Conservation (phyloP, 2,888 invertebrate species). For the Anaspis maculata region DNA sequence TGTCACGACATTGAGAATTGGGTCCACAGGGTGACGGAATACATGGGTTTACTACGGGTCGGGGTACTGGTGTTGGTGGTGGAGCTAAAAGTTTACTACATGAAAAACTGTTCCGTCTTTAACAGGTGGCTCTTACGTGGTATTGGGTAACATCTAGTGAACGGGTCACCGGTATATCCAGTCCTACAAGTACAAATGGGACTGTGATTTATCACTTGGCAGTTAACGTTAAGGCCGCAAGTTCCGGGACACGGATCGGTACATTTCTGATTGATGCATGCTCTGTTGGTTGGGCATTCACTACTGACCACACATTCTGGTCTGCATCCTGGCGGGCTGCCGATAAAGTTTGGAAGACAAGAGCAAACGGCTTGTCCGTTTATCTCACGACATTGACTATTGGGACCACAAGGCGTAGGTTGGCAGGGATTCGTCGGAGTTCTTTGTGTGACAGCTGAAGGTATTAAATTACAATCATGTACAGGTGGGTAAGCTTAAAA, state of each 20-base stretch:
- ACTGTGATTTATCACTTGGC: slow-evolving; percentile 73
- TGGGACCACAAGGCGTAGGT: slow-evolving; percentile 74
- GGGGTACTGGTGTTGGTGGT: slow-evolving; percentile 45
- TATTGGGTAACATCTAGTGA: slow-evolving; percentile 60
- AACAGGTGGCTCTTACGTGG: slow-evolving; percentile 66
- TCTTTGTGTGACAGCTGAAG: slow-evolving; percentile 18
- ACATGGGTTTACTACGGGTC: slow-evolving; percentile 64
- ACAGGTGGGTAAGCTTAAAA: neutral
- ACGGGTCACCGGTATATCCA: slow-evolving; percentile 72
- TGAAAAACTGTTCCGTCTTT: too few species aligned
- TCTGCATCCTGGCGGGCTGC: slow-evolving; percentile 72
- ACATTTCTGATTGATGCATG: slow-evolving; percentile 76
- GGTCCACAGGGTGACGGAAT: slow-evolving; percentile 77
- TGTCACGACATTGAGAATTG: slow-evolving; percentile 71
- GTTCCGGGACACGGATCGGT: slow-evolving; percentile 74
- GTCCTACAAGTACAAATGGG: slow-evolving; percentile 71
- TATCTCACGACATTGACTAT: slow-evolving; percentile 65
- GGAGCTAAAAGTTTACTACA: slow-evolving; percentile 8
- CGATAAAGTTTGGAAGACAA: slow-evolving; percentile 62
- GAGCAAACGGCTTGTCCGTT: slow-evolving; percentile 71
- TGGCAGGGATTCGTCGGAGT: slow-evolving; percentile 54
- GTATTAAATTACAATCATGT: neutral
- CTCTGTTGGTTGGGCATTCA: slow-evolving; percentile 70
- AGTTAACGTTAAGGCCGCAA: slow-evolving; percentile 69
- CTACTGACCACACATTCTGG: slow-evolving; percentile 78